Base-by-base conservation (phyloP, 2,797 vertebrate genomes). In the Arremon brunneinucha region DNA sequence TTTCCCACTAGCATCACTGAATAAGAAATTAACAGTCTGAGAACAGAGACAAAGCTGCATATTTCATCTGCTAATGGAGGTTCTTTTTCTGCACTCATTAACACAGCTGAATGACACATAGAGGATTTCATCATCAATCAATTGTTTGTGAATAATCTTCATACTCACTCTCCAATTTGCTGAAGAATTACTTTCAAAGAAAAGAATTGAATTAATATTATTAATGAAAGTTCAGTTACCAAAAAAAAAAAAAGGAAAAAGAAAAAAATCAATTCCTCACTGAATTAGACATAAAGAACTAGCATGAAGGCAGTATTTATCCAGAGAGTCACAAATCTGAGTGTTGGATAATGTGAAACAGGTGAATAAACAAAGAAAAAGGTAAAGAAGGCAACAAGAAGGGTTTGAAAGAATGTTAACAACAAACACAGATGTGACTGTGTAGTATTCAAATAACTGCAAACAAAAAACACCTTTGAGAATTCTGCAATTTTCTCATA, bases 121-220 rank as follows among this genome's bases (percentile, higher is more conserved):
- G 76, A 91, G 43, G 53, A 86, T 94, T 94, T 93, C 80, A 94
- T 90, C 93, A 91, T 94, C 93, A 91, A 81, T 95, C 85, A 90
- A 71, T 93, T 91, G 55, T 78, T 96, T 96, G 85, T 93, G 93
- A 96, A 90, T 94, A 95, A 94, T 94, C 65, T 95, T 93, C 69
- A 83, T 81, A 79, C 50, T 86, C 69, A 81, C 65, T 94, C 80
- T 91, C 76, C 71, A 96, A 86, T 94, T 91, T 93, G 72, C 62
- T 93, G 65, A 93, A 94, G 82, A 94, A 95, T 94, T 94, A 78
- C 80, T 86, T 91, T 94, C 83, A 91, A 93, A 95, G 44, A 95
- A 93, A 92, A 72, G 50, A 95, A 94, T 50, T 78, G 50, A 88
- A 91, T 95, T 91, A 84, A 67, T 93, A 35, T 90, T 96, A 95